Evolutionary conservation across 1,140 invertebrate species (phyloP).

Genomic region (Brachionus paranguensis): DNA sequence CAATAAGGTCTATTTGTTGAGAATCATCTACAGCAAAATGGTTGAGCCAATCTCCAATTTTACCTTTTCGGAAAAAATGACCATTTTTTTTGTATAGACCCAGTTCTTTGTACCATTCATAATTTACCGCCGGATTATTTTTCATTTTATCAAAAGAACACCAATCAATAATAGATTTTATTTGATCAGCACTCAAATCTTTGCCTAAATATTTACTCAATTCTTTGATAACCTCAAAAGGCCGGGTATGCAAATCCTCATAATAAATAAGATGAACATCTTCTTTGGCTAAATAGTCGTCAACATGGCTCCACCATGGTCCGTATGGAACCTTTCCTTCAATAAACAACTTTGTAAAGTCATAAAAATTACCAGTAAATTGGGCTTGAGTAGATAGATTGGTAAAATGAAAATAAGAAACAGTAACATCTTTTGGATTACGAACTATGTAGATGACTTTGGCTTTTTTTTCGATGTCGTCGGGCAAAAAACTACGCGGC

Average conservation of each 20-base stretch:
- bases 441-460: slow-evolving; percentile 79
- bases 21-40: slow-evolving; percentile 65
- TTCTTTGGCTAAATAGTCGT: slow-evolving; percentile 51
- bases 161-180: slow-evolving; percentile 66
- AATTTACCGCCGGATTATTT: slow-evolving; percentile 61
- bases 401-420: slow-evolving; percentile 79
- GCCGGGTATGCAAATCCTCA: slow-evolving; percentile 58
- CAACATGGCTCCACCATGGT: slow-evolving; percentile 59
- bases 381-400: slow-evolving; percentile 13
- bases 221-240: slow-evolving; percentile 54
- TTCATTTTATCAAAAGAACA: slow-evolving; percentile 73
- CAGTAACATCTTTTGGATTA: slow-evolving; percentile 86
- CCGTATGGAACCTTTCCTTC: slow-evolving; percentile 55
- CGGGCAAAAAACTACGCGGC: slow-evolving; percentile 54
- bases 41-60: slow-evolving; percentile 76
- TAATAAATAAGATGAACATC: slow-evolving; percentile 59
- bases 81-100: slow-evolving; percentile 53
- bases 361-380: slow-evolving; percentile 26
- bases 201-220: slow-evolving; percentile 70
- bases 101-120: slow-evolving; percentile 56
- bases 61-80: slow-evolving; percentile 57
- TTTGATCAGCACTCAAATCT: slow-evolving; percentile 62
- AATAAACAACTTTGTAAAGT: slow-evolving; percentile 13
- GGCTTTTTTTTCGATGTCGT: slow-evolving; percentile 52
- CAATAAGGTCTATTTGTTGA: slow-evolving; percentile 69